A percentile compares a stretch with the other conserved stretches of the same genome.
phyloP scores from a whole-genome alignment of 1,140 invertebrate genomes.

The Coelopa frigida region DNA sequence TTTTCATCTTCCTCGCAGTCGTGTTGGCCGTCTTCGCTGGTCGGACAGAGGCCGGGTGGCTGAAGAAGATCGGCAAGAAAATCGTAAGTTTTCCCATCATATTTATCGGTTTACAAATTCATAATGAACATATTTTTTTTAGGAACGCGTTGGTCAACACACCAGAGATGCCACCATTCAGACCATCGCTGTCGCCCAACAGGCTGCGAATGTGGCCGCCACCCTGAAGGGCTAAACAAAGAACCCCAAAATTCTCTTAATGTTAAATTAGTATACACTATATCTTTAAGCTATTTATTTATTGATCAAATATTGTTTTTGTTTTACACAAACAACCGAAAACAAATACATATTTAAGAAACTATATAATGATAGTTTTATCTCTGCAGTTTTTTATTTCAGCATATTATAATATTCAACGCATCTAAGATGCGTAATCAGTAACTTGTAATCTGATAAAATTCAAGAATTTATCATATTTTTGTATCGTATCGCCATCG shows the following conservation, averaged over 20 bases:
- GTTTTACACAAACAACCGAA: not conserved
- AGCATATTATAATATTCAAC: too few relatives aligned
- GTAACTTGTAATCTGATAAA: too few relatives aligned
- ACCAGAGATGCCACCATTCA: slow-evolving; percentile 31
- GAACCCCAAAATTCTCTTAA: not conserved
- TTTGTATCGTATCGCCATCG: too few relatives aligned
- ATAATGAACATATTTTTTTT: not conserved
- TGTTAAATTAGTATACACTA: not conserved
- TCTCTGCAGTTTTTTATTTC: not conserved
- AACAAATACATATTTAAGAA: not conserved
- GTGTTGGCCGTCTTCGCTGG: slow-evolving; percentile 25
- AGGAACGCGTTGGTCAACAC: slow-evolving; percentile 29
- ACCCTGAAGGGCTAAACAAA: slow-evolving; percentile 14
- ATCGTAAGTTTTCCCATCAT: too few relatives aligned
- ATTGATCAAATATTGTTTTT: not conserved
- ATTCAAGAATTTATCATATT: too few relatives aligned
- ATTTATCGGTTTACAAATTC: too few relatives aligned
- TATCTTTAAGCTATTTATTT: not conserved
- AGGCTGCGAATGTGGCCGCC: slow-evolving; percentile 30
- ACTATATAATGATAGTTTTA: not conserved
- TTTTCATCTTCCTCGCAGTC: slow-evolving; percentile 29
- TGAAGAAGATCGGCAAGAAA: slow-evolving; percentile 32
- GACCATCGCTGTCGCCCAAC: slow-evolving; percentile 26
- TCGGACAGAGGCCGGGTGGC: slow-evolving; percentile 27
- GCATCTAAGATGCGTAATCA: too few relatives aligned